A percentile compares a stretch with the other conserved stretches of the same genome.
Evolutionary conservation across 1,140 invertebrate genomes (phyloP).

Genomic region (Anadara kagoshimensis): DNA sequence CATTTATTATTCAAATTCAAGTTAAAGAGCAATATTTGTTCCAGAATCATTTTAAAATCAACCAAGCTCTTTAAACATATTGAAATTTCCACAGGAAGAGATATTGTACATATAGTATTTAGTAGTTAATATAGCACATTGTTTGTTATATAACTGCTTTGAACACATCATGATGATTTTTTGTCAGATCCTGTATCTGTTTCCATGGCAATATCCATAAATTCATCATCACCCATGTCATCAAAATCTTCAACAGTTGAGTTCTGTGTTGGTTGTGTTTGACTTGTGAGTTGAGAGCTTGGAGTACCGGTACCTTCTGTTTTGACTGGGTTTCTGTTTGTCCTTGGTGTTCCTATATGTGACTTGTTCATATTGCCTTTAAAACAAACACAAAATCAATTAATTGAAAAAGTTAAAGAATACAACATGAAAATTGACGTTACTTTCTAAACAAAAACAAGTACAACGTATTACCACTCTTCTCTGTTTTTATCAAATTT

Average conservation of each 20-base stretch:
- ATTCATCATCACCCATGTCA: conserved; percentile 54
- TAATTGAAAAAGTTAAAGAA: no score
- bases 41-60: background rate
- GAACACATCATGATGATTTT: background rate
- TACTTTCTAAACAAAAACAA: no score
- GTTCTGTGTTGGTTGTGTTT: background rate
- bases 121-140: background rate
- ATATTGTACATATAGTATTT: background rate
- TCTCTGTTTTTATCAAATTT: no score
- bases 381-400: no score
- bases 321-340: conserved; percentile 4
- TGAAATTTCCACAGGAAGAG: background rate
- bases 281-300: conserved; percentile 4
- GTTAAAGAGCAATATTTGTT: no score
- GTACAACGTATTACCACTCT: no score
- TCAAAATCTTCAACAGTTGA: conserved; percentile 16
- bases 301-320: conserved; percentile 9
- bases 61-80: background rate
- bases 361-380: no score
- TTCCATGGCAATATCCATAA: conserved; percentile 27
- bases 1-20: no score
- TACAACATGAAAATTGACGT: no score
- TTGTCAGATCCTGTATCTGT: background rate
- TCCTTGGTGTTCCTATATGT: no score
- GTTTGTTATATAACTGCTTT: background rate